A percentile compares a stretch with the other conserved stretches of the same genome.
Conservation (phyloP, 2,888 invertebrate species). For the Phytoseiulus persimilis region DNA sequence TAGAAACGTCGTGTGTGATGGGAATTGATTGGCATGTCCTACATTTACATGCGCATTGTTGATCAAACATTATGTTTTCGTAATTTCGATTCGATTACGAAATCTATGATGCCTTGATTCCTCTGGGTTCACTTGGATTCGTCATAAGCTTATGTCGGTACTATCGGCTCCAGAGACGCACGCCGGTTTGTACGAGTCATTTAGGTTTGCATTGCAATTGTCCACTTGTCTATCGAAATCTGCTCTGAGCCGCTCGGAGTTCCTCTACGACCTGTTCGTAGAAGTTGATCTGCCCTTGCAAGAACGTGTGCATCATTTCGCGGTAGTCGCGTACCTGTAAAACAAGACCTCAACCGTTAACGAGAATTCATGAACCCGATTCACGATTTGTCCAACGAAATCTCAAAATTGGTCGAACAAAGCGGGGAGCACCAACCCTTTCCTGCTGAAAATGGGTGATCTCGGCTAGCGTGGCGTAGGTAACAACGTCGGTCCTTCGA, state of each 20-base stretch:
- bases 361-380: background rate
- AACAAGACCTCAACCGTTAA: background rate
- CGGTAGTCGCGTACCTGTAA: constrained; percentile 61
- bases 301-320: constrained; percentile 71
- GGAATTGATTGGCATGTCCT: background rate
- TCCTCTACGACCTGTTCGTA: constrained; percentile 61
- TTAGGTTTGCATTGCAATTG: background rate
- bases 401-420: background rate
- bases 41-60: background rate
- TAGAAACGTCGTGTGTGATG: background rate
- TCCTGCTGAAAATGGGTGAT: constrained; percentile 84
- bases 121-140: background rate
- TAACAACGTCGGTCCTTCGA: constrained; percentile 77
- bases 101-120: background rate
- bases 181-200: background rate
- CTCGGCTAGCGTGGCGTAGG: constrained; percentile 86
- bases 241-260: constrained; percentile 8
- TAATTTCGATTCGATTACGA: background rate
- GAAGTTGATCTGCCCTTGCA: constrained; percentile 80
- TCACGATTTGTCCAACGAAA: background rate
- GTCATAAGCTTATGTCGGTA: background rate
- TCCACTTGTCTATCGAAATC: constrained; percentile 5
- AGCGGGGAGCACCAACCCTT: constrained; percentile 58
- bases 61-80: background rate
- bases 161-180: background rate